phyloP scores from a whole-genome alignment of 2,797 vertebrate species.

The Gadopsis bispinosus region DNA sequence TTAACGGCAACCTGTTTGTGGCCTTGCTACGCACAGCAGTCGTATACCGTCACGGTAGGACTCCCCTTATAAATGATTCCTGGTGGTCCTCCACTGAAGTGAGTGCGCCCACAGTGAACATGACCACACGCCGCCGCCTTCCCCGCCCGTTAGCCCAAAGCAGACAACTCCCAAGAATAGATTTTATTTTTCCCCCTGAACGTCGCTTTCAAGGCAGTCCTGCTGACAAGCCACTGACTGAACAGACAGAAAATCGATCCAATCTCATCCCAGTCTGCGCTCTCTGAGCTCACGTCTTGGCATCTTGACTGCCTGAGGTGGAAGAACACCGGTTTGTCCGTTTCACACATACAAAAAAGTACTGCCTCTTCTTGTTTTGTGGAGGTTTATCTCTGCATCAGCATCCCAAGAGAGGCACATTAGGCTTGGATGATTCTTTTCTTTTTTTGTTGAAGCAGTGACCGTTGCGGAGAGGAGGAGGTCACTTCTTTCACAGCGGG shows the following conservation, averaged over 20 bases:
- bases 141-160: constrained; percentile 10
- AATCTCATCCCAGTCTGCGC: constrained; percentile 52
- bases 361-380: constrained; percentile 3
- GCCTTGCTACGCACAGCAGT: neutral
- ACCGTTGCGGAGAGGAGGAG: neutral
- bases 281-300: constrained; percentile 55
- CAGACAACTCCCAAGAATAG: constrained; percentile 57
- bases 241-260: constrained; percentile 74
- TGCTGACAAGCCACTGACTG: constrained; percentile 62
- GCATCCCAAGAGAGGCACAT: neutral
- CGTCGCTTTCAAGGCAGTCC: constrained; percentile 44
- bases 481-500: constrained; percentile 17
- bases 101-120: neutral
- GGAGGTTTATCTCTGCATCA: constrained; percentile 31
- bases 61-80: neutral
- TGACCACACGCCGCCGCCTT: constrained; percentile 5
- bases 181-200: constrained; percentile 52
- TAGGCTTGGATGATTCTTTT: constrained; percentile 7
- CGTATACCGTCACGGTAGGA: too few relatives aligned
- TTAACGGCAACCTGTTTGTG: too few relatives aligned
- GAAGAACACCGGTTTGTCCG: constrained; percentile 34
- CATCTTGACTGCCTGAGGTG: constrained; percentile 42
- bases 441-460: constrained; percentile 18
- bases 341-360: neutral
- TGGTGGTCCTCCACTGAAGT: constrained; percentile 18